Percentiles rank a stretch among this genome's conserved stretches.
These are phyloP conservation scores for Salvator merianae DNA, from an alignment of 2,113 vertebrate species.

Conservation along the genomic window DNA sequence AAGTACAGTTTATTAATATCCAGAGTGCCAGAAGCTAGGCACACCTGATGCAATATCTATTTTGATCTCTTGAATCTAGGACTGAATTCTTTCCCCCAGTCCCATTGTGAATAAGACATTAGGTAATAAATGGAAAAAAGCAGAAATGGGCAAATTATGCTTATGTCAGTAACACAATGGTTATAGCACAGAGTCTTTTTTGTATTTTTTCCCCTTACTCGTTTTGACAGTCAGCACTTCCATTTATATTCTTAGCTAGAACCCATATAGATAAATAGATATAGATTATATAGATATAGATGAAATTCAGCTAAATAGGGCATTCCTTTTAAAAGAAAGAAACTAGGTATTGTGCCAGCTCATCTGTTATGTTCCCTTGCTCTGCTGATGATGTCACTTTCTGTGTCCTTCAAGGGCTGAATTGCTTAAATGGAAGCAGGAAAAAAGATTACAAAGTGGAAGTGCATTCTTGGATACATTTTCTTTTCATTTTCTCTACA, in stretches of 20 bases:
- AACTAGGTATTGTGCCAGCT: not conserved
- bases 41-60: not conserved
- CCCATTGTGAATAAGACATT: not conserved
- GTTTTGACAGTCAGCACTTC: not conserved
- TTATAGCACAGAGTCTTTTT: not conserved
- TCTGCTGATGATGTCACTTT: not conserved
- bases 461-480: constrained; percentile 16
- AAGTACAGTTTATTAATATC: too few relatives aligned
- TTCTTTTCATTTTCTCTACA: not conserved
- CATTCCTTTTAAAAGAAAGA: not conserved
- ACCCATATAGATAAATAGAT: not conserved
- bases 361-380: constrained; percentile 25
- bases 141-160: not conserved
- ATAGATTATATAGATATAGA: too few relatives aligned
- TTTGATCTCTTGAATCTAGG: not conserved
- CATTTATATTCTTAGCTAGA: not conserved
- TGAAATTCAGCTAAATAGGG: constrained; percentile 31
- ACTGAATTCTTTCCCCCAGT: too few relatives aligned
- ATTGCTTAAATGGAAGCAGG: not conserved
- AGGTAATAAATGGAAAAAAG: too few relatives aligned
- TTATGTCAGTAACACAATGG: not conserved
- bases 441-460: not conserved
- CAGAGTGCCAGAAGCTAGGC: too few relatives aligned
- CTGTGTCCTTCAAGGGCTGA: not conserved
- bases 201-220: not conserved